A percentile compares a stretch with the other conserved stretches of the same genome.
Evolutionary conservation across 2,888 invertebrate species (phyloP).

Genomic region (Philereme vetulata): DNA sequence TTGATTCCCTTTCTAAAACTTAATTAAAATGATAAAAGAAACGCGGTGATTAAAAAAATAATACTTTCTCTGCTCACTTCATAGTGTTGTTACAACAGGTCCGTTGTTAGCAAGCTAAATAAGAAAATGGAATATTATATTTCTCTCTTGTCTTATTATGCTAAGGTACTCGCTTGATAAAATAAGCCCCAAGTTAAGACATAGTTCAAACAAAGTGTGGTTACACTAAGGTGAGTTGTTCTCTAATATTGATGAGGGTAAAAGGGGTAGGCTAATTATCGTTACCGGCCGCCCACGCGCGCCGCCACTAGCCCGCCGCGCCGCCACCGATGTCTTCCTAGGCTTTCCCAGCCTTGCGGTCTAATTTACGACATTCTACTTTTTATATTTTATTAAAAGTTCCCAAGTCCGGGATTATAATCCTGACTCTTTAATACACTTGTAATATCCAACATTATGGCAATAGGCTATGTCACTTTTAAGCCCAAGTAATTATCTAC

Average conservation of each 20-base stretch:
- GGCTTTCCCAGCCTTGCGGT: slow-evolving; percentile 45
- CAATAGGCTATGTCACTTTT: slow-evolving; percentile 33
- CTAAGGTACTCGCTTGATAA: no score
- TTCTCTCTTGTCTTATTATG: no score
- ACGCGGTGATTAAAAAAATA: slow-evolving; percentile 12
- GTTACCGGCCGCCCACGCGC: slow-evolving; percentile 1
- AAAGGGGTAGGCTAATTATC: slow-evolving; percentile 26
- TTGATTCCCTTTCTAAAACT: slow-evolving; percentile 14
- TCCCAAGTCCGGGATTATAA: slow-evolving; percentile 53
- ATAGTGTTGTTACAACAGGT: no score
- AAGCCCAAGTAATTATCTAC: not conserved
- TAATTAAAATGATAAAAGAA: slow-evolving; percentile 16
- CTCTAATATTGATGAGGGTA: slow-evolving; percentile 18
- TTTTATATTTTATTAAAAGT: slow-evolving; percentile 63
- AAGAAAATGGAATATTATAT: no score
- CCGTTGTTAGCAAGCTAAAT: no score
- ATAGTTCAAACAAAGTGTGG: no score
- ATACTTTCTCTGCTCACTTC: slow-evolving; percentile 5
- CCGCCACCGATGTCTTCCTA: slow-evolving; percentile 30
- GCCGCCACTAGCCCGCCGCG: slow-evolving; percentile 18
- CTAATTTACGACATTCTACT: slow-evolving; percentile 53
- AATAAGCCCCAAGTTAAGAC: no score
- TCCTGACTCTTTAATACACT: slow-evolving; percentile 47
- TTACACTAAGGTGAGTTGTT: slow-evolving; percentile 1
- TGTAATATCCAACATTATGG: slow-evolving; percentile 40